These are phyloP conservation scores for Galbula dea DNA, from an alignment of 2,113 vertebrate species.

Conservation along the genomic window DNA sequence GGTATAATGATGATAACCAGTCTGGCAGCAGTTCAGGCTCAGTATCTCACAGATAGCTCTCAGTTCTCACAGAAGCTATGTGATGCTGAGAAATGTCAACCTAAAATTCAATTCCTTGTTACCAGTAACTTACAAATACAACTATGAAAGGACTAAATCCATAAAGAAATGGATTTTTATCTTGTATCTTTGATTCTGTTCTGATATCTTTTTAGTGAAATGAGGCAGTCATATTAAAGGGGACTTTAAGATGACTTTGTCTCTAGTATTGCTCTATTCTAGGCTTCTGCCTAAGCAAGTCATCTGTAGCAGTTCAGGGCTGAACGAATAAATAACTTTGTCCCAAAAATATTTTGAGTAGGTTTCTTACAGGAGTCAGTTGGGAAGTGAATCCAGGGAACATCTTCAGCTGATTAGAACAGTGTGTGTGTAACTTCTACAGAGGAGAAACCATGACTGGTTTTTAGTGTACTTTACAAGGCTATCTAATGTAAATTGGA, in stretches of 20 bases:
- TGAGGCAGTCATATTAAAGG: background rate
- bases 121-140: background rate
- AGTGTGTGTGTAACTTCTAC: background rate
- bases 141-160: background rate
- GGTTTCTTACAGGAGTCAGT: background rate
- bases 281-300: background rate
- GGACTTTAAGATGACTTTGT: background rate
- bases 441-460: background rate
- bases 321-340: background rate
- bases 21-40: background rate
- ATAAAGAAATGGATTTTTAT: background rate
- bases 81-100: background rate
- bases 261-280: background rate
- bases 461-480: background rate
- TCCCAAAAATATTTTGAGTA: background rate
- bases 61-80: background rate
- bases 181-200: background rate
- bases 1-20: background rate
- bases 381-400: background rate
- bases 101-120: background rate
- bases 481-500: background rate
- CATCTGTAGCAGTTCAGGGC: background rate
- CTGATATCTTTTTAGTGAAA: background rate
- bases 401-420: background rate
- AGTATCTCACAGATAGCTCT: background rate